A percentile compares a stretch with the other conserved stretches of the same genome.
phyloP scores from a whole-genome alignment of 2,113 vertebrate species.

The Procapra przewalskii region DNA sequence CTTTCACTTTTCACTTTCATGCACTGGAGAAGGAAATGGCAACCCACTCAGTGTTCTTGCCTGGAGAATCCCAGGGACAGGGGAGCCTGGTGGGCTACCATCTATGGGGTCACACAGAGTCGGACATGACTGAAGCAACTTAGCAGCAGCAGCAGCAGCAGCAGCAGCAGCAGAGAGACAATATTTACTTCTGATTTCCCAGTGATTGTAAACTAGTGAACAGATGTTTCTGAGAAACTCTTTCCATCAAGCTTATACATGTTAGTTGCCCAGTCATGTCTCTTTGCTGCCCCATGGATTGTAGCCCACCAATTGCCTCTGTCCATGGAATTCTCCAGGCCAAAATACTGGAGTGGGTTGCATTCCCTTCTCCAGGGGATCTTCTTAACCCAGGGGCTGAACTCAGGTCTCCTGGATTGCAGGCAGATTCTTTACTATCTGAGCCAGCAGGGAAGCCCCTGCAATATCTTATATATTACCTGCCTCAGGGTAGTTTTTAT shows the following conservation, averaged over 20 bases:
- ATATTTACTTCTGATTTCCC: background rate
- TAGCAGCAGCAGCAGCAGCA: no score
- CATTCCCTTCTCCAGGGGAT: background rate
- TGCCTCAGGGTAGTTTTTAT: background rate
- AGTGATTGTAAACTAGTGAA: background rate
- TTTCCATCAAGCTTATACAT: background rate
- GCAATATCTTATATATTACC: background rate
- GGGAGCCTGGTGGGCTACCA: no score
- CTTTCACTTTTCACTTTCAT: no score
- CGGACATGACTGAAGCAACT: no score
- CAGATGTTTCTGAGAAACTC: background rate
- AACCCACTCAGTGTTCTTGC: no score
- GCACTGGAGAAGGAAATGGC: no score
- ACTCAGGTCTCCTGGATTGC: background rate
- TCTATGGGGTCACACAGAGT: no score
- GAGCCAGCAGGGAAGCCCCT: background rate
- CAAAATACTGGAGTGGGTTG: background rate
- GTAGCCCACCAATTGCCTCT: background rate
- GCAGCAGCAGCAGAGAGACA: background rate
- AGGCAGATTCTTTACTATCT: background rate
- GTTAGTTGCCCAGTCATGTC: background rate
- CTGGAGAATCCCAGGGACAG: no score
- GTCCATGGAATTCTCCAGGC: background rate
- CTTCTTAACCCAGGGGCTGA: background rate
- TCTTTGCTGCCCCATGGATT: background rate